These are phyloP conservation scores for Ophiodon elongatus DNA, from an alignment of 2,113 vertebrate genomes.

Conservation along the genomic window DNA sequence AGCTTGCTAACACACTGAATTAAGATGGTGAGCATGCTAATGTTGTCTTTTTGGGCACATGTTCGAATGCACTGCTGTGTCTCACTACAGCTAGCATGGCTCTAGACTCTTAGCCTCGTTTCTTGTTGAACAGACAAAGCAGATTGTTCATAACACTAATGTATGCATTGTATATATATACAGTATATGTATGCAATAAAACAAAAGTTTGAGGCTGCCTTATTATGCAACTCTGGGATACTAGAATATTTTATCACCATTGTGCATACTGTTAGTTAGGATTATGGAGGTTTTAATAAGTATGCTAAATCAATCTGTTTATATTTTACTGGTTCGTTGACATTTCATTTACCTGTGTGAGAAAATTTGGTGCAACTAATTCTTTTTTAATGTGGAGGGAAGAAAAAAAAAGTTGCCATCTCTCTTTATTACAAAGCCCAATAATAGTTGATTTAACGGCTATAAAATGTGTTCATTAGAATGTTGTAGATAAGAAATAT, in stretches of 20 bases:
- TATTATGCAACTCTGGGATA: background rate
- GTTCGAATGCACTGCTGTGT: background rate
- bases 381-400: constrained; percentile 89
- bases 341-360: constrained; percentile 49
- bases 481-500: constrained; percentile 99
- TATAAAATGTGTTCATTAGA: constrained; percentile 99
- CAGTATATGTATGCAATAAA: no score
- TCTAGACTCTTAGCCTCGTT: background rate
- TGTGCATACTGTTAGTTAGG: background rate
- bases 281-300: constrained; percentile 26
- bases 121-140: background rate
- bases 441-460: constrained; percentile 99
- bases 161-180: no score
- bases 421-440: constrained; percentile 97
- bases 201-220: background rate
- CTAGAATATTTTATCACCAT: constrained; percentile 5
- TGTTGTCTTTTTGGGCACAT: background rate
- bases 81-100: background rate
- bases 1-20: background rate
- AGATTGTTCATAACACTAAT: constrained; percentile 3
- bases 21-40: background rate
- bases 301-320: constrained; percentile 20
- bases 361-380: constrained; percentile 83
- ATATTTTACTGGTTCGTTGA: constrained; percentile 26
- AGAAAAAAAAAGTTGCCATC: constrained; percentile 92